Evolutionary conservation across 1,140 invertebrate genomes (phyloP), one percentile per base, ranked within the genome.

Genomic region (Varroa destructor): DNA sequence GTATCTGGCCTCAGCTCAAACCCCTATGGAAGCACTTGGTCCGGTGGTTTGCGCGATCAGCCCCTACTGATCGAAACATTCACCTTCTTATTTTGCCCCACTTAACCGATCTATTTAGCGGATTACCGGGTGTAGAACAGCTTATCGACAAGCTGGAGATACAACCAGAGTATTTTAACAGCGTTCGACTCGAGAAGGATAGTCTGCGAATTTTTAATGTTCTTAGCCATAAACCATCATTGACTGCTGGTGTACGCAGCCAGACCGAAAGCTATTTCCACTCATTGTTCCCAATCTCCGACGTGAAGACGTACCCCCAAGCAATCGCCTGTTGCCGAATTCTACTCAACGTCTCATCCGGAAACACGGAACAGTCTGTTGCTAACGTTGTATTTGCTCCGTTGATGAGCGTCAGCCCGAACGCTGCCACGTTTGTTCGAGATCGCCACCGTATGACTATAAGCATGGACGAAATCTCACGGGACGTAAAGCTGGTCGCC

Each of bases 391-490:
- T 67, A 3, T 67, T 67, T 40, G 61, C 61, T 40, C 61, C 61
- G 10, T 8, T 67, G 61, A 2, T 67, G 14, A 67, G 61, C 46
- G 40, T 67, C 36, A 67, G 61, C 46, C 61, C 61, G 8, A 40
- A 8, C 61, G 61, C 61, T 10, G 61, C 61, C 46, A 2, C 61
- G 14, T 67, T 67, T 40, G 14, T 67, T 1, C 40, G 46, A 14
- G 61, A 67, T 46, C 40, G 61, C 12, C 61, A 67, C 61, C 40
- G 61, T 12, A 67, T 67, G 2, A 40, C 61, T 2, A 3, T 67
- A 37, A 67, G 61, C 61, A 46, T 67, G 61, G 40, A 67, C 37
- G 61, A 67, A 10, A 40, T 67, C 61, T 67, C 36, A 12, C 61
- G 46, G 8, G 40, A 67, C 12, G 46, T 40, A 8, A 40, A 2